Percentiles rank a stretch among this genome's conserved stretches.
Evolutionary conservation across 2,888 invertebrate species (phyloP).

Genomic region (Maniola hyperantus): DNA sequence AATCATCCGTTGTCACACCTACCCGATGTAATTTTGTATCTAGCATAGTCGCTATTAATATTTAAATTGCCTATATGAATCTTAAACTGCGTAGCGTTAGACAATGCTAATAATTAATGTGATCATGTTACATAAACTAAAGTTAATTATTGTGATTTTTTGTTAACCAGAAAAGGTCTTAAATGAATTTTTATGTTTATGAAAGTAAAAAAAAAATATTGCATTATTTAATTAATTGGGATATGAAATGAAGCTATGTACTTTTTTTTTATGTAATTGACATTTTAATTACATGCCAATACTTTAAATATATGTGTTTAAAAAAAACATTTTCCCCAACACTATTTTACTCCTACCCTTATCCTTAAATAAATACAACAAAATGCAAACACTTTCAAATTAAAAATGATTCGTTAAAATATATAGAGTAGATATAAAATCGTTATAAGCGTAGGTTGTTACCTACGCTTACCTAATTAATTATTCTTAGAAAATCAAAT

Average conservation of each 20-base stretch:
- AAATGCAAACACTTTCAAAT: neutral
- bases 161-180: no score
- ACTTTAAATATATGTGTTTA: no score
- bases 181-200: no score
- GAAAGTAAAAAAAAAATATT: no score
- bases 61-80: constrained; percentile 31
- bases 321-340: no score
- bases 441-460: neutral
- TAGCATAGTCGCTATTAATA: constrained; percentile 43
- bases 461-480: neutral
- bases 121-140: neutral
- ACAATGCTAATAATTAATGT: neutral
- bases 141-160: neutral
- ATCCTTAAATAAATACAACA: no score
- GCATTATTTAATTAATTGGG: no score
- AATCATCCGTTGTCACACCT: constrained; percentile 70
- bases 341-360: no score
- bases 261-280: no score
- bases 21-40: constrained; percentile 52
- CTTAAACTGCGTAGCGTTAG: neutral
- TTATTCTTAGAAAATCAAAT: neutral
- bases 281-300: no score
- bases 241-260: no score
- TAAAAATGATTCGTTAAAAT: neutral
- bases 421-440: neutral